A percentile compares a stretch with the other conserved stretches of the same genome.
Conservation (phyloP, 2,113 vertebrate genomes). For the Saguinus midas region DNA sequence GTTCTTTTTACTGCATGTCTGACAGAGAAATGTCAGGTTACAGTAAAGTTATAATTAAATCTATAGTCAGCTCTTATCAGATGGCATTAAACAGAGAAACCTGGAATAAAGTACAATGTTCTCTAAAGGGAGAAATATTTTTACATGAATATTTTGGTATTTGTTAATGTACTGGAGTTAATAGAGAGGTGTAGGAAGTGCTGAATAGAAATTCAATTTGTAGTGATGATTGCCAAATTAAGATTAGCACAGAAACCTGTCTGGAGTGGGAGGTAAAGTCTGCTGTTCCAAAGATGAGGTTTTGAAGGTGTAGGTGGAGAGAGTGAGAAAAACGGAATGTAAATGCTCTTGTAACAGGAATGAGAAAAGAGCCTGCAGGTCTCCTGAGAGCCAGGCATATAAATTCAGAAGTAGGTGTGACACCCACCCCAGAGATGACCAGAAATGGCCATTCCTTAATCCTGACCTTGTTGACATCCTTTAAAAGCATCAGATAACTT, state of each 20-base stretch:
- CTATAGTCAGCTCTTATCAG: background rate
- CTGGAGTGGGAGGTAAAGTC: constrained; percentile 33
- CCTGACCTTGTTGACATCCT: background rate
- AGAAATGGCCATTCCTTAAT: accelerated
- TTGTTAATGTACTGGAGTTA: constrained; percentile 2
- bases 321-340: background rate
- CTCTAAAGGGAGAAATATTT: constrained; percentile 49
- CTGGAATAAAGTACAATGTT: background rate
- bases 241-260: constrained; percentile 18
- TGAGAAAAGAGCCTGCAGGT: background rate
- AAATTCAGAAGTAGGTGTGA: background rate
- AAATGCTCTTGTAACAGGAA: background rate
- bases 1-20: background rate
- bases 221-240: constrained; percentile 67
- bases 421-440: background rate
- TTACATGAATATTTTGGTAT: constrained; percentile 48
- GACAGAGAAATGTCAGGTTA: constrained; percentile 19
- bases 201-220: constrained; percentile 56
- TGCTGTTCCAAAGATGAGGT: background rate
- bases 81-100: background rate
- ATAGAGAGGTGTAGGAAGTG: constrained; percentile 60
- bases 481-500: background rate
- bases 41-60: background rate
- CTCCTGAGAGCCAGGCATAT: background rate
- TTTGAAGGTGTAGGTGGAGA: constrained; percentile 7